These are phyloP conservation scores for Octonoba sinensis DNA, from an alignment of 2,888 invertebrate species.

Conservation along the genomic window DNA sequence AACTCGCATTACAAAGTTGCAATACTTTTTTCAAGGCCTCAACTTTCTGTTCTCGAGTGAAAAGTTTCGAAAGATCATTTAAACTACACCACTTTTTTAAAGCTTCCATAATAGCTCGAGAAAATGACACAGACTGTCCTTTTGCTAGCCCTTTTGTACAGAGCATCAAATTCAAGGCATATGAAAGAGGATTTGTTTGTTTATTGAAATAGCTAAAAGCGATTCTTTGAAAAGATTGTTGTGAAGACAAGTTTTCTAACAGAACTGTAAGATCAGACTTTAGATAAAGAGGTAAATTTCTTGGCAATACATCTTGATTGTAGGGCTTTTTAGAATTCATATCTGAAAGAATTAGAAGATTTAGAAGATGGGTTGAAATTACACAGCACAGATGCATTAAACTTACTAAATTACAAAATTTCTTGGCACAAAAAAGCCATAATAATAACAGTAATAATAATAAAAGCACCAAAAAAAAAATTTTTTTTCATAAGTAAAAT, in stretches of 20 bases:
- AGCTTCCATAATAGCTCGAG: conserved; percentile 12
- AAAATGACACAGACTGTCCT: not conserved
- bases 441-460: too few relatives aligned
- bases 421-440: too few relatives aligned
- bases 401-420: too few relatives aligned
- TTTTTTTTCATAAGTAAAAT: too few relatives aligned
- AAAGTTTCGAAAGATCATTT: not conserved
- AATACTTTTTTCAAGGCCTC: conserved; percentile 8
- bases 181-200: conserved; percentile 4
- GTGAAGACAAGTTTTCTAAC: not conserved
- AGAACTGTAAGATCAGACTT: not conserved
- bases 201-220: not conserved
- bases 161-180: conserved; percentile 6
- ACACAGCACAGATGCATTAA: too few relatives aligned
- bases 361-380: too few relatives aligned
- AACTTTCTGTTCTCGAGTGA: conserved; percentile 4
- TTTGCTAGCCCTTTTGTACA: conserved; percentile 1
- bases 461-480: too few relatives aligned
- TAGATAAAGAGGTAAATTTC: not conserved
- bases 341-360: not conserved
- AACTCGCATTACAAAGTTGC: not conserved
- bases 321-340: not conserved
- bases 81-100: conserved; percentile 17
- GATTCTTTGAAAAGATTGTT: not conserved
- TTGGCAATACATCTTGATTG: not conserved